Percentiles rank a stretch among this genome's conserved stretches.
Conservation (phyloP, 2,797 vertebrate species). For the Poecile montanus region DNA sequence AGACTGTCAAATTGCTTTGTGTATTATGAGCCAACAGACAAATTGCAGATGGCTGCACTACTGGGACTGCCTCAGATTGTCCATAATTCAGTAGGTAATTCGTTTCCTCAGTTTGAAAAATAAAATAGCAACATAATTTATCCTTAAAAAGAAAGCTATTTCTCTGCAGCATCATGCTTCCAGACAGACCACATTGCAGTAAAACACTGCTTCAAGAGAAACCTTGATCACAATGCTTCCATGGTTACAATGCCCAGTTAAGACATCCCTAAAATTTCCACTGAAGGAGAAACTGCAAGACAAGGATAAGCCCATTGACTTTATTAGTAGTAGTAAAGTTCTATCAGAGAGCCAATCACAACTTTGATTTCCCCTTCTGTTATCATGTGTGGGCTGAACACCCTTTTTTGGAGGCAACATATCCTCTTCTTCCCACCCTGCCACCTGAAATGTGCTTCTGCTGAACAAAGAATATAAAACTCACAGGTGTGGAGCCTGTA, state of each 20-base stretch:
- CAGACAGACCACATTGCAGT: not conserved
- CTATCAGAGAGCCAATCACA: not conserved
- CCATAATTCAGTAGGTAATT: not conserved
- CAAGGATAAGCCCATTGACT: not conserved
- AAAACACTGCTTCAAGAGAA: not conserved
- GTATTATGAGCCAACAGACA: not conserved
- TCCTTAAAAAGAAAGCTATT: not conserved
- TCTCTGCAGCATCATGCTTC: not conserved
- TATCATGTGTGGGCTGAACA: not conserved
- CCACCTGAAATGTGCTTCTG: not conserved
- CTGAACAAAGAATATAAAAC: not conserved
- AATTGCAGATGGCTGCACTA: not conserved
- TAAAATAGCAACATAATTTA: not conserved
- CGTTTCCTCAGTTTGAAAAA: not conserved
- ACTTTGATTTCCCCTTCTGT: not conserved
- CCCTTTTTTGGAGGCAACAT: not conserved
- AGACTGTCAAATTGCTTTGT: not conserved
- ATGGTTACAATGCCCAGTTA: not conserved
- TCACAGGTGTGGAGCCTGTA: not conserved
- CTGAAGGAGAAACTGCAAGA: not conserved
- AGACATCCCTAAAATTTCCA: not conserved
- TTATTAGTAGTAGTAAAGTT: not conserved
- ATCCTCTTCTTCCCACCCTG: not conserved
- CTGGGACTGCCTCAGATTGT: not conserved
- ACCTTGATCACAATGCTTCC: not conserved